Conservation (phyloP, 2,888 invertebrate species). For the Lasioglossum lativentre region DNA sequence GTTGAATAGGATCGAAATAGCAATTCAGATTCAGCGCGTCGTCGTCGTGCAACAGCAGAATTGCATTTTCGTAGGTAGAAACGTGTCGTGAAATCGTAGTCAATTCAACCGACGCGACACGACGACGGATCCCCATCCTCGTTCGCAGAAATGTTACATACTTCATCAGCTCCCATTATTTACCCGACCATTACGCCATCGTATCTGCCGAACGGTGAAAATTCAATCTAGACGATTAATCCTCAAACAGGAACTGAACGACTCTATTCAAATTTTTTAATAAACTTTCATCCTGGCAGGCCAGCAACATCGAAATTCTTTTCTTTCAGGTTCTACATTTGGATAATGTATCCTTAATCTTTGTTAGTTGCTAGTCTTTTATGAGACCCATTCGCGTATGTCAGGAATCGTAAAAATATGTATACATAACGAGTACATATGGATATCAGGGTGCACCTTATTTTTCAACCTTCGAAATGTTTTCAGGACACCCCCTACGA, state of each 20-base stretch:
- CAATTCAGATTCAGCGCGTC: conserved; percentile 32
- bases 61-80: conserved; percentile 30
- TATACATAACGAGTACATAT: too few species aligned
- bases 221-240: neutral
- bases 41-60: conserved; percentile 24
- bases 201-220: neutral
- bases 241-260: neutral
- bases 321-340: neutral
- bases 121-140: neutral
- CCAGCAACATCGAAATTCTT: too few species aligned
- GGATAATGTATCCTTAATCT: too few species aligned
- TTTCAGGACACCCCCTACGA: too few species aligned
- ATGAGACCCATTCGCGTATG: too few species aligned
- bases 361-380: too few species aligned
- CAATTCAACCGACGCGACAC: conserved; percentile 14
- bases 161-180: conserved; percentile 11
- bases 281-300: too few species aligned
- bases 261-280: too few species aligned
- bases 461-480: too few species aligned
- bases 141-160: conserved; percentile 29
- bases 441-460: too few species aligned
- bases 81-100: conserved; percentile 42
- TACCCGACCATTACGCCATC: conserved; percentile 11
- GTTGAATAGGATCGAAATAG: conserved; percentile 33
- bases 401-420: too few species aligned